These are phyloP conservation scores for Orientallactaga bullata DNA, from an alignment of 2,113 vertebrate species.

Conservation along the genomic window DNA sequence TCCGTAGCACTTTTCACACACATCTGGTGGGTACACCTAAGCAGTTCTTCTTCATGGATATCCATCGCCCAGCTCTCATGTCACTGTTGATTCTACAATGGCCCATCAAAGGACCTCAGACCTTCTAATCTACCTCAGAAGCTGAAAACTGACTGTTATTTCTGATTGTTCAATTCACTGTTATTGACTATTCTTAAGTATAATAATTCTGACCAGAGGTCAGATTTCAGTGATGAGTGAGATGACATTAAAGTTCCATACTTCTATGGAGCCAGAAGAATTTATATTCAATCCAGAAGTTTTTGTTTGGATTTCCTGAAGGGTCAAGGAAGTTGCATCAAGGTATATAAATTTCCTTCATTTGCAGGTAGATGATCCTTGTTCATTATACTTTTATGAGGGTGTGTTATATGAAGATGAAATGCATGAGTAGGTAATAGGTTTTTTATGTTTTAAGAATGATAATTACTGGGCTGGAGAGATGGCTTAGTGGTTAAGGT, in stretches of 20 bases:
- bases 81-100: neutral
- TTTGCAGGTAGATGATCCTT: slow-evolving; percentile 5
- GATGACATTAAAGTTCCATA: neutral
- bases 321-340: neutral
- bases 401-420: neutral
- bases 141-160: neutral
- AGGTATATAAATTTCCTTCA: neutral
- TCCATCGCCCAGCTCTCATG: neutral
- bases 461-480: too few species aligned
- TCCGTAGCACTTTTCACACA: neutral
- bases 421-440: neutral
- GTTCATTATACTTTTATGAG: neutral
- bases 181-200: neutral
- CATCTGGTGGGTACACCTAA: neutral
- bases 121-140: neutral
- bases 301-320: neutral
- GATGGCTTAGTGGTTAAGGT: too few species aligned
- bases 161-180: neutral
- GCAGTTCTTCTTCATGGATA: neutral
- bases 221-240: neutral
- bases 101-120: neutral
- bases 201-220: neutral
- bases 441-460: neutral
- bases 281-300: neutral
- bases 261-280: neutral